Conservation (phyloP, 2,797 vertebrate species). For the Ctenopoma kingsleyae region DNA sequence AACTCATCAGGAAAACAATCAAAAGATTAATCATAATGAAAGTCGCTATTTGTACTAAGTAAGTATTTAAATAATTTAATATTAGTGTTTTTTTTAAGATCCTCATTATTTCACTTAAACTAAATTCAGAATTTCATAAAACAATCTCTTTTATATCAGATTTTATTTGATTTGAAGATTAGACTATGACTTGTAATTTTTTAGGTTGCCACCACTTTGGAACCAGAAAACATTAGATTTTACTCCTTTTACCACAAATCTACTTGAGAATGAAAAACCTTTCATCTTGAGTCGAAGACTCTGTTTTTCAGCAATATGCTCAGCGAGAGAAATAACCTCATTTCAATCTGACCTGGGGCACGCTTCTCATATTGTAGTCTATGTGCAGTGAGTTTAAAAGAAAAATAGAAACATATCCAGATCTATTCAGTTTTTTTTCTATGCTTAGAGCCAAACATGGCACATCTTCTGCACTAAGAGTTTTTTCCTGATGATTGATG, state of each 20-base stretch:
- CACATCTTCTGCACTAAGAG: neutral
- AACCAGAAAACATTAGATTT: neutral
- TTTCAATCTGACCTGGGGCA: neutral
- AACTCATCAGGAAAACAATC: no score
- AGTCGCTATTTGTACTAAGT: no score
- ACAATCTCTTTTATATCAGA: no score
- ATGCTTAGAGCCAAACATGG: neutral
- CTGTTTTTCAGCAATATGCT: neutral
- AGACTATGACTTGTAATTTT: neutral
- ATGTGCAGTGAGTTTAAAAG: neutral
- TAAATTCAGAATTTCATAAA: no score
- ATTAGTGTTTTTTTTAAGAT: no score
- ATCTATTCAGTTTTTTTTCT: neutral
- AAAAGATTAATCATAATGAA: no score
- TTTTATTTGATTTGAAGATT: no score
- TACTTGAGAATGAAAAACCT: neutral
- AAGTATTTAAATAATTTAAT: no score
- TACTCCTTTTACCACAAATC: neutral
- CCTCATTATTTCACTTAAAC: no score
- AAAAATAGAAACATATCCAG: neutral
- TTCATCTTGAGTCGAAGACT: neutral
- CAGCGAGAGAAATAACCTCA: neutral
- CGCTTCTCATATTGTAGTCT: neutral
- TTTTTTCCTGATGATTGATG: neutral
- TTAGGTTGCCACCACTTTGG: neutral